Evolutionary conservation across 35 echinoderm and acorn worm genomes (phyloP), one percentile per base, ranked within the genome.

Genomic region (Amphiura filiformis): DNA sequence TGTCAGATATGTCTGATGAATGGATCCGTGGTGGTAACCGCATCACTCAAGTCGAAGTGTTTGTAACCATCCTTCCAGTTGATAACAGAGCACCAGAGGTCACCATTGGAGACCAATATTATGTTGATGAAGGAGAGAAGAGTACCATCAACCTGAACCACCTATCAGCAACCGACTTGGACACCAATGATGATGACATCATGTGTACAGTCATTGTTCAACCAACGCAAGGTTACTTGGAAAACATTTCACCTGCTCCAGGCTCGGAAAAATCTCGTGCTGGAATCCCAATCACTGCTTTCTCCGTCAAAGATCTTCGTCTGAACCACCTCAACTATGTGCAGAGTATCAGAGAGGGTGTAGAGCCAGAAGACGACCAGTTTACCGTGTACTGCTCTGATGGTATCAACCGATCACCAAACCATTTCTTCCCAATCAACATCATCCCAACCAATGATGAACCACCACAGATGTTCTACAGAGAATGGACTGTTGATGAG

Each of bases 1-100:
- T 99, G 34, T 99, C 96, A 83, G 96, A 99, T 61, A 99, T 99
- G 96, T 94, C 96, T 76, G 87, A 94, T 90, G 90, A 94, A 61
- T 99, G 87, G 79, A 88, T 99, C 61, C 32, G 86, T 57, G 93
- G 90, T 30, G 93, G 90, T 42, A 99, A 94, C 32, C 80, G 87
- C n/a, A 94, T 99, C 81, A 99, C 90, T 37, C 87, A 94, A 38
- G 88, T 99, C 57, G 90, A 94, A 75, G 96, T 99, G 13, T 84
- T 35, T 77, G 96, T 99, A 32, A 94, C 96, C n/a, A 94, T 99
- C 37, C 88, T 99, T 14, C 96, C 96, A 36, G 90, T 94, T 64
- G 93, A 99, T 82, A 92, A 89, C 57, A 34, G 90, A 76, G 65
- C 96, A 44, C 96, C 96, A 30, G 85, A 89, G 87, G 93, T 99